Percentiles rank a stretch among this genome's conserved stretches.
phyloP scores from a whole-genome alignment of 1,140 invertebrate species.

The Streblospio benedicti region DNA sequence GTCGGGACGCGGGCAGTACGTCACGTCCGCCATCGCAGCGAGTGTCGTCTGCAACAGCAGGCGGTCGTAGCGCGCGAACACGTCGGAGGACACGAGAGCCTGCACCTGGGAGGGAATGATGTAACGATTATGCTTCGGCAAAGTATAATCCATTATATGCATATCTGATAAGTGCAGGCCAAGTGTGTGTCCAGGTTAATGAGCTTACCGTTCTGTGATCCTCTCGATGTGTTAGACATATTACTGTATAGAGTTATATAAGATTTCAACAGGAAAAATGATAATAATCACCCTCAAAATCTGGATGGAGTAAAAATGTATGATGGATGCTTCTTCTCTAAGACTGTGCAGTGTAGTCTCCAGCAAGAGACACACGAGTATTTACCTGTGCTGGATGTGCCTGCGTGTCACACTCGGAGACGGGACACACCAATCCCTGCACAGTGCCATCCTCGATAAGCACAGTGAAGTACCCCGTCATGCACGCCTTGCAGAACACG shows the following conservation, averaged over 20 bases:
- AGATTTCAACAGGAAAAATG: too few species aligned
- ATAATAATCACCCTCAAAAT: too few species aligned
- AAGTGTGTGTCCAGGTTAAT: too few species aligned
- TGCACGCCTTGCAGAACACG: conserved; percentile 58
- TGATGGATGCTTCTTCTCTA: background rate
- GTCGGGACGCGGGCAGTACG: conserved; percentile 50
- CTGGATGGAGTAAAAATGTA: too few species aligned
- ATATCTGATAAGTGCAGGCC: too few species aligned
- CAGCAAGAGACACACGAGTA: background rate
- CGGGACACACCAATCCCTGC: conserved; percentile 53
- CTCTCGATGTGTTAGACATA: background rate
- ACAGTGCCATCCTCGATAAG: conserved; percentile 57
- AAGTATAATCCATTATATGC: too few species aligned
- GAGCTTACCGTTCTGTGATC: too few species aligned
- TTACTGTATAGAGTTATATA: too few species aligned
- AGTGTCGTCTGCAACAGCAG: conserved; percentile 54
- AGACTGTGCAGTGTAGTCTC: background rate
- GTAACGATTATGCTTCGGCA: too few species aligned
- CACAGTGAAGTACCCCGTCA: conserved; percentile 52
- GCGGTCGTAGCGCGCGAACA: conserved; percentile 57
- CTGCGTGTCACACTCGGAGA: conserved; percentile 54
- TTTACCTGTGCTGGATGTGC: conserved; percentile 52
- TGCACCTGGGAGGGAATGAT: conserved; percentile 41
- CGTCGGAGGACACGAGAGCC: conserved; percentile 52
- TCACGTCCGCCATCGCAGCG: conserved; percentile 56